phyloP scores from a whole-genome alignment of 2,113 vertebrate genomes.

The Merops nubicus region DNA sequence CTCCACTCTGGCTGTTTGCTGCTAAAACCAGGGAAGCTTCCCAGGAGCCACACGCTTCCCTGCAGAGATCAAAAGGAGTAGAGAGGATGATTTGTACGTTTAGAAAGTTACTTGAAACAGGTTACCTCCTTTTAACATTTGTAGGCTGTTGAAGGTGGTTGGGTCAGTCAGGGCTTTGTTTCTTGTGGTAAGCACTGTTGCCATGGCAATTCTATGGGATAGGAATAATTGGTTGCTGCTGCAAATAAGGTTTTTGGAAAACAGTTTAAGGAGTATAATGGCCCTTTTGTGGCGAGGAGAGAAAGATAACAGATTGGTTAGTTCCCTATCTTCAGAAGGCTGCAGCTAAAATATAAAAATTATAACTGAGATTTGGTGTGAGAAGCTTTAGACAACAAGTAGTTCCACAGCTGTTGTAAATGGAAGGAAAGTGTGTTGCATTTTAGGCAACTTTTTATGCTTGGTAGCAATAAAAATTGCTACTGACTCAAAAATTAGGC shows the following conservation, averaged over 20 bases:
- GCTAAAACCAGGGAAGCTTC: neutral
- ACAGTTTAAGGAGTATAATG: neutral
- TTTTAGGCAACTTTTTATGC: neutral
- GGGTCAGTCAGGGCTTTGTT: neutral
- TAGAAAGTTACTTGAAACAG: neutral
- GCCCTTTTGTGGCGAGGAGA: neutral
- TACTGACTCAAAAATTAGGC: neutral
- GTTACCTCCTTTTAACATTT: neutral
- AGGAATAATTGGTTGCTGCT: neutral
- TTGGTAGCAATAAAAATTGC: neutral
- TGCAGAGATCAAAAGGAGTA: neutral
- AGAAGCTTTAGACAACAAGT: neutral
- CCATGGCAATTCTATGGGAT: conserved; percentile 47
- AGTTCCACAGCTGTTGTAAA: neutral
- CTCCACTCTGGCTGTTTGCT: too few relatives aligned
- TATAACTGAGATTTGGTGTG: neutral
- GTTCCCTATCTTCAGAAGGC: neutral
- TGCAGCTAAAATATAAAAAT: neutral
- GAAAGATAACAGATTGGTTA: neutral
- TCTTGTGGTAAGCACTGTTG: conserved; percentile 8
- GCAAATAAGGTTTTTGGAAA: neutral
- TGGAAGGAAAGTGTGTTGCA: neutral
- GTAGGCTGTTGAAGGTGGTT: neutral
- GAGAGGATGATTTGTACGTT: neutral
- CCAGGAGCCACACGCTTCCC: neutral